A percentile compares a stretch with the other conserved stretches of the same genome.
Evolutionary conservation across 2,888 invertebrate genomes (phyloP).

Genomic region (Zhuqinia jingwanae): DNA sequence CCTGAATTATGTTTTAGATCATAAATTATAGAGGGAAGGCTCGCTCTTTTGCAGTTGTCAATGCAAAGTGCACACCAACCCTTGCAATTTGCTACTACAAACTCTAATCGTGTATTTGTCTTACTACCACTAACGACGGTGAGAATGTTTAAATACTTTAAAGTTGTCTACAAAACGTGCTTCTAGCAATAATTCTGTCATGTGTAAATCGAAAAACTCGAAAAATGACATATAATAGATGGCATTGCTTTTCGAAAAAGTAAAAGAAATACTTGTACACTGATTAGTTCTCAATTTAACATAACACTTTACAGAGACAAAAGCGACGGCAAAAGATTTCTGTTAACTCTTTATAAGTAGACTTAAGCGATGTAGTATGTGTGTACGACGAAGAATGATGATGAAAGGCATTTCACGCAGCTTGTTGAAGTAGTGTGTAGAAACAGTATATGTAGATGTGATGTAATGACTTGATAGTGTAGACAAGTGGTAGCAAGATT

Average conservation of each 20-base stretch:
- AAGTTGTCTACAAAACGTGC: too few species aligned
- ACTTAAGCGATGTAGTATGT: slow-evolving; percentile 4
- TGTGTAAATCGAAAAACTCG: too few species aligned
- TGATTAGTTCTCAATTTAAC: neutral
- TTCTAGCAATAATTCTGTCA: too few species aligned
- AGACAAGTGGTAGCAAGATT: slow-evolving; percentile 52
- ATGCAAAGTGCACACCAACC: too few species aligned
- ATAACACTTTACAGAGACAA: neutral
- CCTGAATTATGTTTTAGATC: too few species aligned
- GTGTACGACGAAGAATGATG: slow-evolving; percentile 6
- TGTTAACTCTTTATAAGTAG: neutral
- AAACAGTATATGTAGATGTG: slow-evolving; percentile 18
- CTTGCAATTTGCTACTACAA: too few species aligned
- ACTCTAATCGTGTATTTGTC: too few species aligned
- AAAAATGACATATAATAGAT: too few species aligned
- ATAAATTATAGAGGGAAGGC: too few species aligned
- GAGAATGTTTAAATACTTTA: too few species aligned
- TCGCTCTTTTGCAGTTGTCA: too few species aligned
- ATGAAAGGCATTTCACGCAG: slow-evolving; percentile 64
- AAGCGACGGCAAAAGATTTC: neutral
- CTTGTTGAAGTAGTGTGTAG: slow-evolving; percentile 3
- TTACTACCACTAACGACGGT: too few species aligned
- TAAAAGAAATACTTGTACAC: neutral
- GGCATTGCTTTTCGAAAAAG: neutral
- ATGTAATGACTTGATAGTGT: slow-evolving; percentile 21